Evolutionary conservation across 2,888 invertebrate species (phyloP).

Genomic region (Ashinkailepas kermadecensis): DNA sequence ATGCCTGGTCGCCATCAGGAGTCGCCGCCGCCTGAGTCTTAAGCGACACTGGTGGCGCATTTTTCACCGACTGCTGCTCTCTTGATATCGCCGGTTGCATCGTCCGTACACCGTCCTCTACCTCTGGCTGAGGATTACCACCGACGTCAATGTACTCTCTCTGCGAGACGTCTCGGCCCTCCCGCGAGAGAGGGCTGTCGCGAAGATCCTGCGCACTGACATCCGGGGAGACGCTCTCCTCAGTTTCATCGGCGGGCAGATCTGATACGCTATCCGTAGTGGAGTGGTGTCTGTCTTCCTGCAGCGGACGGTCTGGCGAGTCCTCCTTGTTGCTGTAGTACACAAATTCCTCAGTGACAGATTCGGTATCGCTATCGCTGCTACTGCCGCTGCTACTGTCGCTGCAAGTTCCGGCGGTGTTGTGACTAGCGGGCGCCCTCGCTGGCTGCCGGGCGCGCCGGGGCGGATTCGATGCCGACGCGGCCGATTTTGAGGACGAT

Average conservation of each 20-base stretch:
- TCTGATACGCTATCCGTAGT: not conserved
- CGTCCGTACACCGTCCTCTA: not conserved
- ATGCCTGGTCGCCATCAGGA: not conserved
- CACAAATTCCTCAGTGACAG: constrained; percentile 3
- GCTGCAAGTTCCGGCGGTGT: not conserved
- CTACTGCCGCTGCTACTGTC: not conserved
- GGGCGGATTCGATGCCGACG: too few relatives aligned
- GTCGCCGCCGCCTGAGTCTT: not conserved
- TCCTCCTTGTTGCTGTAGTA: constrained; percentile 18
- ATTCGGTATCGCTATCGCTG: constrained; percentile 1
- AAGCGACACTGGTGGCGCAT: not conserved
- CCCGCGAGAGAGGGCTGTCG: too few relatives aligned
- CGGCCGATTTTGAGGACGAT: too few relatives aligned
- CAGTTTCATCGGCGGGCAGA: not conserved
- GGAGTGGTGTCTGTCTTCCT: not conserved
- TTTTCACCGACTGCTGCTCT: not conserved
- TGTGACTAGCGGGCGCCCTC: too few relatives aligned
- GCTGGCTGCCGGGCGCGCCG: too few relatives aligned
- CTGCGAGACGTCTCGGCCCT: too few relatives aligned
- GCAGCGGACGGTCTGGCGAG: not conserved
- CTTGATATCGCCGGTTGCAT: not conserved
- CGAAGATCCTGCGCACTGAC: too few relatives aligned
- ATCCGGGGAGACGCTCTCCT: not conserved
- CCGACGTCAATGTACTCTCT: too few relatives aligned
- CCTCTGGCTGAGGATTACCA: not conserved